These are phyloP conservation scores for Phataginus tetradactyla DNA, from an alignment of 2,797 vertebrate genomes.

Conservation along the genomic window DNA sequence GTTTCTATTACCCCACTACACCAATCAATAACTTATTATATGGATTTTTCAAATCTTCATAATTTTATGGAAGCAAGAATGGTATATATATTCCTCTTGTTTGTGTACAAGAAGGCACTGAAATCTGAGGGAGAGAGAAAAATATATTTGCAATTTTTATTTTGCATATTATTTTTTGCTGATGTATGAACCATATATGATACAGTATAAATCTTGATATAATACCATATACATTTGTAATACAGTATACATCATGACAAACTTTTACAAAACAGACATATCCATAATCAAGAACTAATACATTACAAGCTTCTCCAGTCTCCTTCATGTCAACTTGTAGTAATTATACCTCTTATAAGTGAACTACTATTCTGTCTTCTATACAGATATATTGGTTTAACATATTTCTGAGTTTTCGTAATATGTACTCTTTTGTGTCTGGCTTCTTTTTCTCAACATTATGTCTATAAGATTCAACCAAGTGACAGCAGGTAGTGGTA, in stretches of 20 bases:
- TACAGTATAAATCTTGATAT: neutral
- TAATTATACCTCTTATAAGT: neutral
- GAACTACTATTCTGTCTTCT: neutral
- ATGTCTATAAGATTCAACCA: neutral
- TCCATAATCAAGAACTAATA: neutral
- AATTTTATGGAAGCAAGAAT: neutral
- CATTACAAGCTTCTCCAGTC: neutral
- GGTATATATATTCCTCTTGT: neutral
- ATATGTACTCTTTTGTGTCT: neutral
- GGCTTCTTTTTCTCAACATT: neutral
- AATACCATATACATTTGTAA: no score
- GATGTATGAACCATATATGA: neutral
- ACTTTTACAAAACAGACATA: neutral
- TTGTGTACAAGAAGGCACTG: neutral
- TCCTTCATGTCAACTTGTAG: neutral
- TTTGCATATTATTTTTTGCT: conserved; percentile 11
- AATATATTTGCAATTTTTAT: neutral
- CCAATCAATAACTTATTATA: neutral
- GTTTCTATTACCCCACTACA: neutral
- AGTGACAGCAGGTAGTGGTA: neutral
- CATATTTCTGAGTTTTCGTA: neutral
- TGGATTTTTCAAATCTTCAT: conserved; percentile 20
- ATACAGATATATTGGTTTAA: neutral
- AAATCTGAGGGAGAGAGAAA: neutral
- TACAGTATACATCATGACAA: neutral